Base-by-base conservation (phyloP, 2,797 vertebrate species). In the Sardinella longiceps region DNA sequence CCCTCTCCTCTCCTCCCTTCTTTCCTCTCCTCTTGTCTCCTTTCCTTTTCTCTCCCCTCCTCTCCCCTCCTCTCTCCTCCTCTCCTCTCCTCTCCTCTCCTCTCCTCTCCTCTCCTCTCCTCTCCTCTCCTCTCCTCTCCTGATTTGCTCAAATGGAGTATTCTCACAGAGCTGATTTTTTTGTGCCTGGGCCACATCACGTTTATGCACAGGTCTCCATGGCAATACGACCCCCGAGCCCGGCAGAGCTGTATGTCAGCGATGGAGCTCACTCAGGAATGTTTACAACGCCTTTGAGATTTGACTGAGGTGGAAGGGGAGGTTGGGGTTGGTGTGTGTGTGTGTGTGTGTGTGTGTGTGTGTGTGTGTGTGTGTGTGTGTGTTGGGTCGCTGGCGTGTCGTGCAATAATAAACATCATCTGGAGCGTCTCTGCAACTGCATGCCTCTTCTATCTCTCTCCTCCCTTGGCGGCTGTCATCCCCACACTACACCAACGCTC, bases 21-120 rank as follows among this genome's bases (percentile, higher is more conserved):
- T 15, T 2, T 15, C 14, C 15, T 11, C 14, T 11, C 11, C 14
- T 15, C 0, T 0, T 2, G 0, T 3, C 14, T 23, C 5, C 3
- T 45, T 3, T 45, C 7, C 2, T 45, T 7, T 45, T 7, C 43
- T 51, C 50, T 51, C 50, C 50, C 12, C 15, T 15, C 50, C 15
- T 15, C 11, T 15, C 14, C 15, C 50, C 14, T 11, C 11, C 14
- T 15, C 0, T 0, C 15, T 2, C 15, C 14, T 23, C 5, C 3
- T 53, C 20, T 20, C 4, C 6, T 53, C 23, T 53, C 12, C 7
- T 53, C 12, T 45, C 7, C 43, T 45, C 3, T 45, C 46, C 46
- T 53, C 20, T 23, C 20, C 51, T 18, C 20, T 20, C 51, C 3
- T 23, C 1, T 4, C 7, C 3, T 23, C 20, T 20, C 15, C 51